Conservation (phyloP, 2,797 vertebrate genomes). For the Remorina albescens region DNA sequence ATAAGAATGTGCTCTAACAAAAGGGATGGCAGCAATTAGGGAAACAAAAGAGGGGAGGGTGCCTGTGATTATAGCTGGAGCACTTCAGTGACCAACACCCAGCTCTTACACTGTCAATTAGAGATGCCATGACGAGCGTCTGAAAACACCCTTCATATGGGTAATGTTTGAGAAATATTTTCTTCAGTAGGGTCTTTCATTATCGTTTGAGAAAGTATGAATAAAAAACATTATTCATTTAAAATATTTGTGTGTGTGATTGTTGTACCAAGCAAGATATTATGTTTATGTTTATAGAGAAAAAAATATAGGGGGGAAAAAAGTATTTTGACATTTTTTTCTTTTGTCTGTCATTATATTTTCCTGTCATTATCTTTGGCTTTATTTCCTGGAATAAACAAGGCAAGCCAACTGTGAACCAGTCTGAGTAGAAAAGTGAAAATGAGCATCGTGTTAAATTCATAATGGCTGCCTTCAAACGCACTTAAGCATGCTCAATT, state of each 20-base stretch:
- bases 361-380: slow-evolving; percentile 27
- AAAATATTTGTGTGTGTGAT: slow-evolving; percentile 3
- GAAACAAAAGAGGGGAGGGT: slow-evolving; percentile 72
- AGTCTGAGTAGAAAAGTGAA: slow-evolving; percentile 23
- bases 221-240: slow-evolving; percentile 10
- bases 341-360: slow-evolving; percentile 7
- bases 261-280: background rate
- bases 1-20: slow-evolving; percentile 66
- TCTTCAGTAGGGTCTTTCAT: slow-evolving; percentile 23
- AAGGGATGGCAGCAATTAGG: slow-evolving; percentile 73
- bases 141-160: slow-evolving; percentile 23
- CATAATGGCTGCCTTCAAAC: slow-evolving; percentile 34
- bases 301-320: background rate
- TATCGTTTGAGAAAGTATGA: background rate
- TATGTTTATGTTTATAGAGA: background rate
- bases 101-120: slow-evolving; percentile 57
- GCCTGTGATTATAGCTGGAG: slow-evolving; percentile 67
- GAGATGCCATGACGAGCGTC: slow-evolving; percentile 27
- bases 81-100: slow-evolving; percentile 57
- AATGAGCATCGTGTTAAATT: slow-evolving; percentile 41
- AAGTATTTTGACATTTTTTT: slow-evolving; percentile 4
- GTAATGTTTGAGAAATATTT: slow-evolving; percentile 36
- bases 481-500: slow-evolving; percentile 31
- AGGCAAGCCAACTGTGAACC: slow-evolving; percentile 23
- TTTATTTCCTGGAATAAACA: slow-evolving; percentile 36